Conservation (phyloP, 2,888 invertebrate genomes). For the Spialia ferax region DNA sequence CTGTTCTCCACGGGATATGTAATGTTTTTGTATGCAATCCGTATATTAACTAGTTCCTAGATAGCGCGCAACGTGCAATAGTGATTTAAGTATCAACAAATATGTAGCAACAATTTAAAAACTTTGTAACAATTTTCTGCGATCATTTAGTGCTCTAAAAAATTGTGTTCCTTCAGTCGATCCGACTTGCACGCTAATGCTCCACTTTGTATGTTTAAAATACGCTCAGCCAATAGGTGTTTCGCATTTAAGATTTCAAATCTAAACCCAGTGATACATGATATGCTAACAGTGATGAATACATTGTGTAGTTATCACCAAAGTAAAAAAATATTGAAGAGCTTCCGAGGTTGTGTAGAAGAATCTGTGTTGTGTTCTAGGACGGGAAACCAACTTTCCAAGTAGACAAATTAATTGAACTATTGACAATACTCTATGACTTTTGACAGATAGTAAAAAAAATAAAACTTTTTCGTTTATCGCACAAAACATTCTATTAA, state of each 20-base stretch:
- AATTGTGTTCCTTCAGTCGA: conserved; percentile 14
- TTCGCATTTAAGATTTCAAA: conserved; percentile 41
- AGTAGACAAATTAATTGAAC: conserved; percentile 55
- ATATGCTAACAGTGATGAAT: conserved; percentile 11
- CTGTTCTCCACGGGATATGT: background rate
- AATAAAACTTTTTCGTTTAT: conserved; percentile 64
- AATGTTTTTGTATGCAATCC: conserved; percentile 17
- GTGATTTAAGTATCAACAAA: conserved; percentile 12
- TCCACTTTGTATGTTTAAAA: conserved; percentile 21
- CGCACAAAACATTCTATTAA: conserved; percentile 76
- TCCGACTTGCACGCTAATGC: conserved; percentile 6
- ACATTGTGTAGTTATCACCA: conserved; percentile 42
- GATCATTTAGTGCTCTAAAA: background rate
- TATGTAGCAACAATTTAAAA: background rate
- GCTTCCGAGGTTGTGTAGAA: conserved; percentile 82
- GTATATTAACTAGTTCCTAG: conserved; percentile 33
- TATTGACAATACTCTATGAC: conserved; percentile 79
- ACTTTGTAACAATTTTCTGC: background rate
- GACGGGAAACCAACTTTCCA: conserved; percentile 56
- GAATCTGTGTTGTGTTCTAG: conserved; percentile 65
- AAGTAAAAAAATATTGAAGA: conserved; percentile 54
- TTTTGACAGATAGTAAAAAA: conserved; percentile 72
- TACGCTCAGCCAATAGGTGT: conserved; percentile 19
- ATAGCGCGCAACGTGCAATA: conserved; percentile 24
- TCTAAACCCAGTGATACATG: conserved; percentile 37